Evolutionary conservation across 2,797 vertebrate species (phyloP).

Genomic region (Lutra lutra): DNA sequence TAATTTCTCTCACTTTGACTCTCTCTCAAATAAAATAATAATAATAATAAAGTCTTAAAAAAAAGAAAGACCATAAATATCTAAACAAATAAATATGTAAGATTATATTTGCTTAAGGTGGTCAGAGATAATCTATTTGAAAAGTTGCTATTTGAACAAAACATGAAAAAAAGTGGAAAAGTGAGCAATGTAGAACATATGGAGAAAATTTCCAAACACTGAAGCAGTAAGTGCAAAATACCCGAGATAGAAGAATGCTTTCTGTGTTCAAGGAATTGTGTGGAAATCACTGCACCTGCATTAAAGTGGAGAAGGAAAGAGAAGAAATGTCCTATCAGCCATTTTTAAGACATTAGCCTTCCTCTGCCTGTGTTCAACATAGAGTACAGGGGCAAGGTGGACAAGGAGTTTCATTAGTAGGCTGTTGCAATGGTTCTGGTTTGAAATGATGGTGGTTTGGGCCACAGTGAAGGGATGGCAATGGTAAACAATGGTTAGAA

Average conservation of each 20-base stretch:
- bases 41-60: no score
- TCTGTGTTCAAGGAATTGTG: neutral
- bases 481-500: neutral
- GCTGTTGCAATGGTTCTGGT: neutral
- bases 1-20: no score
- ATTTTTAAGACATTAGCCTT: neutral
- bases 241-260: neutral
- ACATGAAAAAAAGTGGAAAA: neutral
- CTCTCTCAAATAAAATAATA: no score
- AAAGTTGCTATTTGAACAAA: neutral
- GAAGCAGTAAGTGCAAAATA: neutral
- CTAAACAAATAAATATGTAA: neutral
- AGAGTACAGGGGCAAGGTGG: fast-evolving
- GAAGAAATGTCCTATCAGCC: neutral
- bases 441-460: neutral
- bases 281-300: fast-evolving
- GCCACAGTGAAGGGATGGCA: neutral
- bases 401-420: neutral
- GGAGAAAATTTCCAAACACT: neutral
- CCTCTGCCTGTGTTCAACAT: neutral
- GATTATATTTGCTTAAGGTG: neutral
- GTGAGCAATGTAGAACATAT: neutral
- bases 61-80: neutral
- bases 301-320: neutral
- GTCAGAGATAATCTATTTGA: neutral